A percentile compares a stretch with the other conserved stretches of the same genome.
These are phyloP conservation scores for Latrodectus elegans DNA, from an alignment of 2,888 invertebrate species.

Conservation along the genomic window DNA sequence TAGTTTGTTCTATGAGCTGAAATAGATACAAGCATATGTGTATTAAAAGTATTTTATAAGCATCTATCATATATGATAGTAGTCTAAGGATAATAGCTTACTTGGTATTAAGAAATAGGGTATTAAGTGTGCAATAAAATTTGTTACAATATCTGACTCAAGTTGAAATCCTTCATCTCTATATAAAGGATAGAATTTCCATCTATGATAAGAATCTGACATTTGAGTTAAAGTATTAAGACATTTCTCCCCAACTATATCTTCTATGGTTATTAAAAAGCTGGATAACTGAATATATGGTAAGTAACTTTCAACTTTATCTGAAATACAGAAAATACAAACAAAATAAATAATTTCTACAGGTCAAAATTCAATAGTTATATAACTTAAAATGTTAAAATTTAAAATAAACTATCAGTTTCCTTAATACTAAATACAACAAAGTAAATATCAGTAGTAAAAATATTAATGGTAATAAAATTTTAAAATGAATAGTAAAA, in stretches of 20 bases:
- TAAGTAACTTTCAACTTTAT: conserved; percentile 1
- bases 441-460: too few species aligned
- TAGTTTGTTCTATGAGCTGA: background rate
- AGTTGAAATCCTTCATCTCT: conserved; percentile 54
- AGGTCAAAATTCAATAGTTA: background rate
- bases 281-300: conserved; percentile 9
- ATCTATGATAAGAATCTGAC: conserved; percentile 31
- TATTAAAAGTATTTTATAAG: background rate
- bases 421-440: background rate
- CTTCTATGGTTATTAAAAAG: conserved; percentile 11
- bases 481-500: too few species aligned
- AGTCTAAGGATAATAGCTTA: background rate
- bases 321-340: background rate
- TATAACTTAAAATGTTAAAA: background rate
- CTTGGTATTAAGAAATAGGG: background rate
- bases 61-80: background rate
- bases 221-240: background rate
- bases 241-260: conserved; percentile 21
- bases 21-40: background rate
- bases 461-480: too few species aligned
- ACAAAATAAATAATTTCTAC: background rate
- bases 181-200: conserved; percentile 54
- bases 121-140: conserved; percentile 26
- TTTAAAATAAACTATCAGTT: background rate
- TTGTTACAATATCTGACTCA: conserved; percentile 16